These are phyloP conservation scores for Drosophila neonasuta DNA, from an alignment of 2,888 invertebrate genomes.

Conservation along the genomic window DNA sequence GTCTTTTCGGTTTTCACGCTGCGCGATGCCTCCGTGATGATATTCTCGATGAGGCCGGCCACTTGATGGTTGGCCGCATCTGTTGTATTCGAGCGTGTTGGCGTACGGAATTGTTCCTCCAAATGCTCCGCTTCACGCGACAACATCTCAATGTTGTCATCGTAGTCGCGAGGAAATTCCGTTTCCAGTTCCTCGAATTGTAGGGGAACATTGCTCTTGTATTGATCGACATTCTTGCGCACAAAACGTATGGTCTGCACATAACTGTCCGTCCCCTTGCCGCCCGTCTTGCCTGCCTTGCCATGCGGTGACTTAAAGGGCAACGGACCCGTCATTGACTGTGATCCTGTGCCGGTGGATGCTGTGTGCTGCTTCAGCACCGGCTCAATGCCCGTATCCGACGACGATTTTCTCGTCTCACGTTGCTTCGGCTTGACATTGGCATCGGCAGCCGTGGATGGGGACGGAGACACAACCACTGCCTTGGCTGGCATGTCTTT, in stretches of 20 bases:
- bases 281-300: constrained; percentile 31
- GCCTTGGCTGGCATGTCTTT: constrained; percentile 67
- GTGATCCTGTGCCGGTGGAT: constrained; percentile 30
- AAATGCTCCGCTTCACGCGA: constrained; percentile 82
- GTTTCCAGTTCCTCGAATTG: constrained; percentile 81
- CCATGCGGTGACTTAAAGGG: constrained; percentile 45
- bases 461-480: constrained; percentile 39
- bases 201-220: constrained; percentile 73
- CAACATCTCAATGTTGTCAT: constrained; percentile 82
- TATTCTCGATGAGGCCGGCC: constrained; percentile 66
- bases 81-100: constrained; percentile 69
- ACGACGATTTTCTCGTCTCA: constrained; percentile 67
- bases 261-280: constrained; percentile 57
- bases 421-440: constrained; percentile 53
- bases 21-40: constrained; percentile 69
- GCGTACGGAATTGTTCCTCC: constrained; percentile 81
- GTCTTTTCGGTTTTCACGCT: constrained; percentile 60
- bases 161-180: constrained; percentile 82
- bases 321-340: constrained; percentile 52
- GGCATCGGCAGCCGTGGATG: constrained; percentile 33
- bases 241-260: constrained; percentile 80
- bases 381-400: constrained; percentile 68
- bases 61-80: constrained; percentile 61
- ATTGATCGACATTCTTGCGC: constrained; percentile 81
- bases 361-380: constrained; percentile 47